Percentiles rank a stretch among this genome's conserved stretches.
Conservation (phyloP, 2,888 invertebrate species). For the Polymixis lichenea region DNA sequence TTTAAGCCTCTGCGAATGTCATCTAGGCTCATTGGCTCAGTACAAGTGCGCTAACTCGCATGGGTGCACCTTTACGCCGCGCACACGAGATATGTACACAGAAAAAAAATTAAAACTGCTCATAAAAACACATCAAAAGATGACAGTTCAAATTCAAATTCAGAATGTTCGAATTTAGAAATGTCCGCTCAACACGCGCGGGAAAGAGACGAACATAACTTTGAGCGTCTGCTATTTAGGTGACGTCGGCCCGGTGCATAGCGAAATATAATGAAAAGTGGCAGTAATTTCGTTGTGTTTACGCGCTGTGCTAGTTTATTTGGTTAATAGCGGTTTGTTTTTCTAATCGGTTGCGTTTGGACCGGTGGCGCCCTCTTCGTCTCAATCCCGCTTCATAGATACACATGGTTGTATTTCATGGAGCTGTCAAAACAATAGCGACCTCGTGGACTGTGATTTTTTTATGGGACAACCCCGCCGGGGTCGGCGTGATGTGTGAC, state of each 20-base stretch:
- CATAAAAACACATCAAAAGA: constrained; percentile 64
- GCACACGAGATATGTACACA: constrained; percentile 59
- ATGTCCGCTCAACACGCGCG: constrained; percentile 77
- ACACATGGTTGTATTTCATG: constrained; percentile 78
- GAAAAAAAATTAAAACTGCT: constrained; percentile 69
- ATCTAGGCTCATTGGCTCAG: constrained; percentile 88
- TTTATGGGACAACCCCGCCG: constrained; percentile 58
- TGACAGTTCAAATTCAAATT: constrained; percentile 79
- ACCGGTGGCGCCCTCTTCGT: constrained; percentile 83
- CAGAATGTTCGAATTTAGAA: constrained; percentile 83
- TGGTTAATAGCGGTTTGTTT: constrained; percentile 79
- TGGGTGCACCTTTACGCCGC: constrained; percentile 78
- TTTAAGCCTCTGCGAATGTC: constrained; percentile 88
- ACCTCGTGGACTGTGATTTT: constrained; percentile 71
- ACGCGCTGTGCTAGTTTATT: constrained; percentile 89
- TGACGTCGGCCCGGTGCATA: constrained; percentile 88
- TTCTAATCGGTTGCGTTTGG: constrained; percentile 68
- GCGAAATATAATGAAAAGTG: constrained; percentile 90
- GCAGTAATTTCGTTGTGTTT: constrained; percentile 90
- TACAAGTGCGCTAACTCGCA: constrained; percentile 83
- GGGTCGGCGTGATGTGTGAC: constrained; percentile 68
- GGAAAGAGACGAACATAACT: constrained; percentile 83
- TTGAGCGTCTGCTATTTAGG: constrained; percentile 83
- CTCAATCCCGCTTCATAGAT: constrained; percentile 69
- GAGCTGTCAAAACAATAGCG: constrained; percentile 86